A percentile compares a stretch with the other conserved stretches of the same genome.
phyloP scores from a whole-genome alignment of 2,888 invertebrate genomes.

The Ecdyonurus torrentis region DNA sequence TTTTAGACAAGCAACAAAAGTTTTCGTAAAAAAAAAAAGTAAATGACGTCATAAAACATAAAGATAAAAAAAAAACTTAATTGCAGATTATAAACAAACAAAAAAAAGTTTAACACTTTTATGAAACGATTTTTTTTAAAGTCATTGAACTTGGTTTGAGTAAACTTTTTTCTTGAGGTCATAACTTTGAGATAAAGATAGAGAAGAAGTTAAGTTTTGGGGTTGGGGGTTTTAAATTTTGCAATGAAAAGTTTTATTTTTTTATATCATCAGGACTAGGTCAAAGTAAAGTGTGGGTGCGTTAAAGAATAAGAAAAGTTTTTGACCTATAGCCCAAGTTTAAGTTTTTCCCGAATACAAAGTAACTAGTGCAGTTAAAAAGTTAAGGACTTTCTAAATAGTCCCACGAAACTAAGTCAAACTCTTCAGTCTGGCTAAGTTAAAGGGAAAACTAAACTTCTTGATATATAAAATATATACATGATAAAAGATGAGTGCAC shows the following conservation, averaged over 20 bases:
- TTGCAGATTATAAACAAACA: background rate
- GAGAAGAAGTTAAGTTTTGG: slow-evolving; percentile 1
- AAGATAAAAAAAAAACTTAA: background rate
- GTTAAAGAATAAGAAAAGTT: background rate
- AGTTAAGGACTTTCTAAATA: background rate
- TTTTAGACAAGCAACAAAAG: no score
- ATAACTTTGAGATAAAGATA: background rate
- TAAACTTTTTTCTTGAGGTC: slow-evolving; percentile 3
- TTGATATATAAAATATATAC: background rate
- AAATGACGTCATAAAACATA: background rate
- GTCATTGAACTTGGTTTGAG: slow-evolving; percentile 2
- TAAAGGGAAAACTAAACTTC: background rate
- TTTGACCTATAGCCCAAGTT: background rate
- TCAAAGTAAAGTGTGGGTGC: background rate
- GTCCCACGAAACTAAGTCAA: background rate
- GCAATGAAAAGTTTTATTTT: slow-evolving; percentile 1
- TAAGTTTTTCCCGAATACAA: background rate
- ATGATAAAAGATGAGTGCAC: background rate
- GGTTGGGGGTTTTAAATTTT: slow-evolving; percentile 1
- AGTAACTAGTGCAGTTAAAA: background rate
- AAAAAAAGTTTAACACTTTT: background rate
- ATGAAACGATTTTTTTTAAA: background rate
- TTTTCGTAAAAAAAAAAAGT: no score
- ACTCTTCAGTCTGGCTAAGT: background rate
- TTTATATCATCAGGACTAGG: background rate